Evolutionary conservation across 2,888 invertebrate species (phyloP), one percentile per base, ranked within the genome.

Genomic region (Tachina grossa): DNA sequence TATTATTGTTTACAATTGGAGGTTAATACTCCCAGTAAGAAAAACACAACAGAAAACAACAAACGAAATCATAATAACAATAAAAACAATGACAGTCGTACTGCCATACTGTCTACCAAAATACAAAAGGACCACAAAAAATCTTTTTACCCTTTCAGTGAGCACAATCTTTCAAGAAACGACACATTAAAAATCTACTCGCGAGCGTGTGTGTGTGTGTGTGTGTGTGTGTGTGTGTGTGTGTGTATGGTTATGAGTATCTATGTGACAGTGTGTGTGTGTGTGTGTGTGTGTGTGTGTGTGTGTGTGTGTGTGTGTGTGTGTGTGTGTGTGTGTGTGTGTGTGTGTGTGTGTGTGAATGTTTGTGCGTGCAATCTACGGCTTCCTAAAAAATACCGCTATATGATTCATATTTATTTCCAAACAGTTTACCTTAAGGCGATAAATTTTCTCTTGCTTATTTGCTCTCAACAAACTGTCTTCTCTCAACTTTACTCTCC

Each of bases 61-160:
- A 81, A 81, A 74, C 39, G 57, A 51, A 57, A 51, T 51, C 22
- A 61, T 53, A 41, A 79, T 22, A 63, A 65, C 39, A 71, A 79
- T 53, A 61, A 81, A 53, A 68, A 51, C 39, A 68, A 71, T 65
- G 69, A 49, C 61, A 76, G 41, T 71, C 39, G 53, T 74, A 89
- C 88, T 89, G 90, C 89, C 90, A 90, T 87, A 89, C 88, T 89
- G 90, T 90, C 90, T 90, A 89, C 88, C 87, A 87, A 87, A 68
- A 65, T 65, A 63, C 53, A 69, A 75, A 49, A 83, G 88, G 88
- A 88, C 85, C 85, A 86, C 0, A 31, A 47, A 47, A 88, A 88
- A 89, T 89, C 89, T 88, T 89, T 88, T 87, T 87, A 85, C 84
- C 85, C 87, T 69, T 83, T 49, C 61, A 55, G 31, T 82, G 51